Evolutionary conservation across 2,113 vertebrate species (phyloP), one percentile per base, ranked within the genome.

Genomic region (Platysternon megacephalum): DNA sequence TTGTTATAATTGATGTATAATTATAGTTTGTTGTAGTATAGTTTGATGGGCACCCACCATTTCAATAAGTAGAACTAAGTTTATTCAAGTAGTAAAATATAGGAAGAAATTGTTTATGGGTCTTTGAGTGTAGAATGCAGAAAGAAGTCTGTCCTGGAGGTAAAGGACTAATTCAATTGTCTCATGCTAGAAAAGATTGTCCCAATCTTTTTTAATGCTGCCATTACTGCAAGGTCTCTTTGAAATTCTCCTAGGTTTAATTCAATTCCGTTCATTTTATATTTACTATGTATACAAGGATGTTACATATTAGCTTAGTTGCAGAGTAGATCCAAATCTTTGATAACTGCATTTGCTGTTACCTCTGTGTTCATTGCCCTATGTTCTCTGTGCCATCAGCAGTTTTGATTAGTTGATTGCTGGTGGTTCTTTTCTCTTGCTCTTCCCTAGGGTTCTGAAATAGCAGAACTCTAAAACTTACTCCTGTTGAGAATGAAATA

Each of bases 41-140:
- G 83, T 26, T 88, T 94, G 52, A 87, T 29, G 52, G 82, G 28
- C n/a, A 88, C 32, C 22, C 61, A 88, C 94, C 42, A 82, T 93
- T 97, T 96, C 90, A 96, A 91, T 84, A 93, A 95, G 39, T 17
- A 80, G 17, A 24, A 51, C n/a, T 65, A 93, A 94, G 35, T 85
- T 79, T 11, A 87, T 81, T 96, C 89, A 88, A 92, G 68, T 87
- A 87, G 82, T 82, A 90, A 93, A 95, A 97, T 51, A 92, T 84
- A 35, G 85, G 61, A 86, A 81, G 93, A 95, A 91, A 94, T 96
- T 96, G 42, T 91, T 85, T 76, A 48, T 93, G 74, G 89, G 17
- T 79, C 68, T 72, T 86, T 55, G 14, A 87, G 76, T 52, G 28
- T 76, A 81, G 79, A 28, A 94, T 55, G 44, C 86, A 90, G 44